A percentile compares a stretch with the other conserved stretches of the same genome.
These are phyloP conservation scores for Petrocephalus microphthalmus DNA, from an alignment of 2,113 vertebrate genomes.

Conservation along the genomic window DNA sequence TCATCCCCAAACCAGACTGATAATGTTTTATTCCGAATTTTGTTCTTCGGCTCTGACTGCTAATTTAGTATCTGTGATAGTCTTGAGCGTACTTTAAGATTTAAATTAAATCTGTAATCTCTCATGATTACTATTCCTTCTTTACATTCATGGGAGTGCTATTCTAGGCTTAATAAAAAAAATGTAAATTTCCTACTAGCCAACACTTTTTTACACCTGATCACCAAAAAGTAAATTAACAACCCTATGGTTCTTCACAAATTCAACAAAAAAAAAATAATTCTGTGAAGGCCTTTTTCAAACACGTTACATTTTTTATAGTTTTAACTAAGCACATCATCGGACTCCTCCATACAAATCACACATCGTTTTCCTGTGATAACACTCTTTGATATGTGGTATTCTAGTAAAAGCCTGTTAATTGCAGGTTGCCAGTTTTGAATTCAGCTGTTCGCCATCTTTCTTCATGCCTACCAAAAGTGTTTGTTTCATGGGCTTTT, in stretches of 20 bases:
- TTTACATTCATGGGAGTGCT: not conserved
- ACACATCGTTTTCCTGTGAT: not conserved
- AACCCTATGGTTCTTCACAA: not conserved
- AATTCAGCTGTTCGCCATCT: not conserved
- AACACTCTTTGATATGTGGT: not conserved
- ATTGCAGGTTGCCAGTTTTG: not conserved
- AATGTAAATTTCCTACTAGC: no score
- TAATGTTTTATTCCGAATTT: not conserved
- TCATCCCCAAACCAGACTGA: not conserved
- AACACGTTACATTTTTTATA: not conserved
- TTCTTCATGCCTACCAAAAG: slow-evolving; percentile 8
- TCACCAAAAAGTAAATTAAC: not conserved
- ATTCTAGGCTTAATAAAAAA: not conserved
- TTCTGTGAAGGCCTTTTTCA: not conserved
- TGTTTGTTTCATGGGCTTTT: not conserved
- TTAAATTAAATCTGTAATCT: not conserved
- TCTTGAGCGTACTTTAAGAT: not conserved
- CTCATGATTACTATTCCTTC: not conserved
- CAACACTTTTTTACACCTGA: not conserved
- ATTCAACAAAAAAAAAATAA: not conserved
- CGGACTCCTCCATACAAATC: not conserved
- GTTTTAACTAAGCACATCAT: not conserved
- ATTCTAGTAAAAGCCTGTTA: not conserved
- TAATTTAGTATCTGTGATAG: not conserved
- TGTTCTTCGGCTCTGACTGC: not conserved